phyloP scores from a whole-genome alignment of 2,888 invertebrate genomes.

The Rhyacophila evoluta region DNA sequence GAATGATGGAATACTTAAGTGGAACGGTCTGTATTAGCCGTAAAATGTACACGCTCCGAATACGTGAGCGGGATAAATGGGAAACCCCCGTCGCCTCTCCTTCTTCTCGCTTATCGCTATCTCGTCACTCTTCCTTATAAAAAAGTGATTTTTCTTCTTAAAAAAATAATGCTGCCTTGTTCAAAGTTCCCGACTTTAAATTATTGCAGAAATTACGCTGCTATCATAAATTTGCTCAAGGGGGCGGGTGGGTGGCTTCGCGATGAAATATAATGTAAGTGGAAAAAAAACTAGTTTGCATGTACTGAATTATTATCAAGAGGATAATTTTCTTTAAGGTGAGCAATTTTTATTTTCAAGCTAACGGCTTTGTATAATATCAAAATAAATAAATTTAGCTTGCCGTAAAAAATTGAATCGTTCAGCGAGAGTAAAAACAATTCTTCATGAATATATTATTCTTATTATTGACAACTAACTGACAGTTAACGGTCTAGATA shows the following conservation, averaged over 20 bases:
- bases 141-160: constrained; percentile 22
- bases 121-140: constrained; percentile 24
- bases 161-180: constrained; percentile 13
- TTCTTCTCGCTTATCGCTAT: background rate
- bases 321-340: background rate
- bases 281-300: background rate
- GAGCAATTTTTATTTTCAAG: too few species aligned
- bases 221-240: background rate
- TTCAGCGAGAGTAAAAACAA: too few species aligned
- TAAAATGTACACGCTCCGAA: background rate
- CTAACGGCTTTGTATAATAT: too few species aligned
- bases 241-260: background rate
- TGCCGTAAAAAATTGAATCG: too few species aligned
- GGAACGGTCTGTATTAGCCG: background rate
- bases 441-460: too few species aligned
- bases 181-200: constrained; percentile 22
- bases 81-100: background rate
- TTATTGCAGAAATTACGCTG: constrained; percentile 13
- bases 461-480: too few species aligned
- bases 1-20: too few species aligned
- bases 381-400: too few species aligned
- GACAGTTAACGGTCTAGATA: too few species aligned
- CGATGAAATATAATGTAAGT: background rate
- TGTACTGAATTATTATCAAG: background rate
- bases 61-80: constrained; percentile 2